Base-by-base conservation (phyloP, 2,888 invertebrate species). In the Pyrgus malvae region DNA sequence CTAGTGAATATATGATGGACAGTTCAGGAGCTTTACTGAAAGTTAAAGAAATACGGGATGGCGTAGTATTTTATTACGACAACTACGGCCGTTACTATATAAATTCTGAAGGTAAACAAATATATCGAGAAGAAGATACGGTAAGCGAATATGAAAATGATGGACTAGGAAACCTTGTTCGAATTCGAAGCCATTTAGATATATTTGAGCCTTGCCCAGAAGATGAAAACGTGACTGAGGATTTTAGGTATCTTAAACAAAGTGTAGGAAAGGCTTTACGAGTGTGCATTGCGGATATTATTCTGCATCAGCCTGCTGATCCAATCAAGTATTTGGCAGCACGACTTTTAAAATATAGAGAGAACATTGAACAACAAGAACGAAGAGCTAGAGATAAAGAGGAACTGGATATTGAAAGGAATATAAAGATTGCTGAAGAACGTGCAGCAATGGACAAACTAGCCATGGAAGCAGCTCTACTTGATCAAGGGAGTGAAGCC, bases 1-100 rank as follows among this genome's bases (percentile, higher is more conserved):
- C 84, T 3, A 89, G 89, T 64, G 90, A 90, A 64, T 90, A 83
- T 58, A 79, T 86, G 75, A 80, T 90, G 83, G 83, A 83, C 58
- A 72, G 77, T n/a, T 61, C 78, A 25, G 90, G 90, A 29, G 65
- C 77, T 21, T 67, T 90, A 41, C 54, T 88, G 48, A 88, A 90
- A 71, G 62, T 76, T 9, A 84, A 84, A 68, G 90, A 89, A 69
- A 74, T 70, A 55, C 70, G 76, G 55, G 80, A 86, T 54, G 87
- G 83, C 11, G 61, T 71, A 7, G 74, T 64, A n/a, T 90, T 74
- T 68, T 80, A 78, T 59, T 90, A 82, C 62, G 89, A 90, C 65
- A 83, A 72, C 59, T 90, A 68, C 63, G 90, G 90, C 9, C 79
- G 89, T 12, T 90, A 88, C 64, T 89, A 83, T 58, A 71, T 86